Conservation (phyloP, 2,113 vertebrate genomes). For the Abramis brama region DNA sequence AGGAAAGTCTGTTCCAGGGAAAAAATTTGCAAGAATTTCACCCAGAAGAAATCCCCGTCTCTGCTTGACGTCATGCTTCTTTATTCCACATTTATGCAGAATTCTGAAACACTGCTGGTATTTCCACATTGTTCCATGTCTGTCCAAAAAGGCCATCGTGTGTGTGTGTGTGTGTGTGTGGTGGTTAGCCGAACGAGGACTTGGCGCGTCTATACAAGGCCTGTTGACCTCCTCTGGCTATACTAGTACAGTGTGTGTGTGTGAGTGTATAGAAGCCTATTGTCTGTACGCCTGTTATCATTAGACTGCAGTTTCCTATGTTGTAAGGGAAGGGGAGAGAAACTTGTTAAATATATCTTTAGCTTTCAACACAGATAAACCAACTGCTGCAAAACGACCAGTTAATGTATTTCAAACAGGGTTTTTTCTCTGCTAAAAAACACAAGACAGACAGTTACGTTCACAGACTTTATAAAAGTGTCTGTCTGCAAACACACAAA, state of each 20-base stretch:
- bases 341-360: slow-evolving; percentile 28
- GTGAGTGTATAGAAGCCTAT: slow-evolving; percentile 51
- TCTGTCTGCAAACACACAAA: slow-evolving; percentile 50
- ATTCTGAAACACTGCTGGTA: slow-evolving; percentile 30
- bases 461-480: slow-evolving; percentile 10
- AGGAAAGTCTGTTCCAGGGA: slow-evolving; percentile 20
- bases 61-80: slow-evolving; percentile 28
- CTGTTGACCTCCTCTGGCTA: slow-evolving; percentile 54
- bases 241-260: slow-evolving; percentile 45
- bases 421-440: neutral
- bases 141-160: slow-evolving; percentile 36
- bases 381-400: neutral
- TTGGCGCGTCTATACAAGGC: slow-evolving; percentile 33
- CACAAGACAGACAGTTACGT: neutral
- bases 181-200: slow-evolving; percentile 33
- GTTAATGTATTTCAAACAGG: neutral
- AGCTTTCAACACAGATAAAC: slow-evolving; percentile 22
- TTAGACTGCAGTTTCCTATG: slow-evolving; percentile 60
- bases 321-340: slow-evolving; percentile 45
- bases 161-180: slow-evolving; percentile 37
- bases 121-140: slow-evolving; percentile 56
- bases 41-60: slow-evolving; percentile 25
- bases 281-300: slow-evolving; percentile 60
- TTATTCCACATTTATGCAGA: slow-evolving; percentile 43
- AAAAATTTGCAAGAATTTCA: slow-evolving; percentile 25